Evolutionary conservation across 2,888 invertebrate genomes (phyloP).

Genomic region (Tiliacea aurago): DNA sequence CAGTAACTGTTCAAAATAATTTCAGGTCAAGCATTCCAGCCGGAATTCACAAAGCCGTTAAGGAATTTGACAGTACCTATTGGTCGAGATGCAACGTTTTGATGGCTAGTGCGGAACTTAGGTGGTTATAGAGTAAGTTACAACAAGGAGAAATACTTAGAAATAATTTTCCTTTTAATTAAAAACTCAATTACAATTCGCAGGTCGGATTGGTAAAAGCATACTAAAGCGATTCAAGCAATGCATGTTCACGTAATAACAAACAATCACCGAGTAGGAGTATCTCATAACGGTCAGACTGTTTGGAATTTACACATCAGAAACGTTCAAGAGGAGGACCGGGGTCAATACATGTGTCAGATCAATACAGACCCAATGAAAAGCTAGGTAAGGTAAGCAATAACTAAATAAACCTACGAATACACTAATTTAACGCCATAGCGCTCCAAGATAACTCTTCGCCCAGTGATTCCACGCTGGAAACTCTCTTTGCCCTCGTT

Average conservation of each 20-base stretch:
- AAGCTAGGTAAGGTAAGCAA: too few relatives aligned
- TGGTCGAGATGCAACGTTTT: slow-evolving; percentile 96
- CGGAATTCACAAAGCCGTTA: slow-evolving; percentile 96
- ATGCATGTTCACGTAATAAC: slow-evolving; percentile 98
- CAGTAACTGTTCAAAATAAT: slow-evolving; percentile 13
- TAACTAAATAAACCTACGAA: too few relatives aligned
- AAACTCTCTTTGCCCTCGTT: too few relatives aligned
- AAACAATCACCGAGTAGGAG: slow-evolving; percentile 96
- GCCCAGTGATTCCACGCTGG: too few relatives aligned
- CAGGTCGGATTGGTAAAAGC: slow-evolving; percentile 98
- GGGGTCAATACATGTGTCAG: too few relatives aligned
- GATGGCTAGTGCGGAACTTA: slow-evolving; percentile 96
- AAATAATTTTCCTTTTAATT: slow-evolving; percentile 28
- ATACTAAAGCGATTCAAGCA: slow-evolving; percentile 97
- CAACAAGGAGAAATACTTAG: slow-evolving; percentile 23
- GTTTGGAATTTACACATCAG: slow-evolving; percentile 91
- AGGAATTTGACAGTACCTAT: slow-evolving; percentile 95
- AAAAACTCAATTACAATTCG: slow-evolving; percentile 43
- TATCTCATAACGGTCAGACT: slow-evolving; percentile 95
- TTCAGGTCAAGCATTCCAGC: slow-evolving; percentile 94
- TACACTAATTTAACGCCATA: too few relatives aligned
- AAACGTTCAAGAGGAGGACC: neutral
- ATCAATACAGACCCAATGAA: too few relatives aligned
- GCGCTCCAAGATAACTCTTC: too few relatives aligned
- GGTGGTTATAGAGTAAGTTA: slow-evolving; percentile 96